A percentile compares a stretch with the other conserved stretches of the same genome.
Conservation (phyloP, 1,140 invertebrate species). For the Meloidogyne exigua region DNA sequence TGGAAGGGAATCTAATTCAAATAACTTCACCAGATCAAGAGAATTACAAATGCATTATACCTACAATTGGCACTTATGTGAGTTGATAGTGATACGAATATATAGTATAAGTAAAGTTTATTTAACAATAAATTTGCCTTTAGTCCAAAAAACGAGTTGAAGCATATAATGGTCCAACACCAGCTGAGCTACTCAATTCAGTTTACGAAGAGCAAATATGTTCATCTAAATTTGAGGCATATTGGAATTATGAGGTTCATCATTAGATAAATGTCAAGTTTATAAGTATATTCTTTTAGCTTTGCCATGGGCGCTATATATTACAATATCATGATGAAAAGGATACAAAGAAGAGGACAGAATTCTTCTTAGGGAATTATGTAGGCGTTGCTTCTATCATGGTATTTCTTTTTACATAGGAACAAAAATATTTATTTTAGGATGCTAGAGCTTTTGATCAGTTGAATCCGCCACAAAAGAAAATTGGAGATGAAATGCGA, state of each 20-base stretch:
- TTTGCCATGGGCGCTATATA: constrained; percentile 86
- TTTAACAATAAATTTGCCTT: constrained; percentile 8
- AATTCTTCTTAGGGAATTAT: constrained; percentile 44
- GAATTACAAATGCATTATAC: background rate
- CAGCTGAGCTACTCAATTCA: constrained; percentile 34
- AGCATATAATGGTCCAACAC: constrained; percentile 59
- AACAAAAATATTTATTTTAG: constrained; percentile 17
- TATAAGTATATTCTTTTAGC: constrained; percentile 43
- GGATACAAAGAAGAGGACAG: constrained; percentile 67
- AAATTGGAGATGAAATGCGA: constrained; percentile 80
- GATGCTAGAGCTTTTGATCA: constrained; percentile 42
- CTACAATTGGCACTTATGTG: background rate
- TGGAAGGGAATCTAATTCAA: background rate
- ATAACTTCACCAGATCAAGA: background rate
- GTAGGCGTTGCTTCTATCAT: constrained; percentile 15
- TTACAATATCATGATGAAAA: constrained; percentile 91
- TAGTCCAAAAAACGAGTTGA: constrained; percentile 40
- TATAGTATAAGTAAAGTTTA: no score
- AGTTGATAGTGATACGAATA: background rate
- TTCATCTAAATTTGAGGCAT: constrained; percentile 76
- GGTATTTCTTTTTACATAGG: constrained; percentile 11
- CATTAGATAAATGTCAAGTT: background rate
- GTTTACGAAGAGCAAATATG: constrained; percentile 44
- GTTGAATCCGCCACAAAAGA: constrained; percentile 69
- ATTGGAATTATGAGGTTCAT: constrained; percentile 84